Conservation (phyloP, 1,140 invertebrate genomes). For the Bombus waltoni region DNA sequence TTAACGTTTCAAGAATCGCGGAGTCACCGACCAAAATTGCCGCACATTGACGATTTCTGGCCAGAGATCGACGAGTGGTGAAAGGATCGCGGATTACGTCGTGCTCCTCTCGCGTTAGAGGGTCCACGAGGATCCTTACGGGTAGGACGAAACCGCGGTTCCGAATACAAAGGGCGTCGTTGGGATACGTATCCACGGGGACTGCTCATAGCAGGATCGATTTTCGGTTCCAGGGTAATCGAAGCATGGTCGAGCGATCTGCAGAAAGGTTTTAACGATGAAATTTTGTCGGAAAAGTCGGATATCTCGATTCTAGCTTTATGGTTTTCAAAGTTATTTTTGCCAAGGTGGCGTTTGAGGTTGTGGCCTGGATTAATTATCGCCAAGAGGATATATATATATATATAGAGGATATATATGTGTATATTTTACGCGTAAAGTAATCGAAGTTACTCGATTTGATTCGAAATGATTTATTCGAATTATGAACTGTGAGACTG, state of each 20-base stretch:
- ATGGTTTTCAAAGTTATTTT: no score
- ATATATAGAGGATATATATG: no score
- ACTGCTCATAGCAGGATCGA: neutral
- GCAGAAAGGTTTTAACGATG: no score
- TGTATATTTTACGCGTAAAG: no score
- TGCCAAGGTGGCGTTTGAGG: no score
- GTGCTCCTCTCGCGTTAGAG: neutral
- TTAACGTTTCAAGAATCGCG: slow-evolving; percentile 51
- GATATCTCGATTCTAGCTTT: no score
- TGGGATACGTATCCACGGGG: neutral
- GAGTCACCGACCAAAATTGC: slow-evolving; percentile 47
- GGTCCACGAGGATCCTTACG: slow-evolving; percentile 8
- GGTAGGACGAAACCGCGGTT: neutral
- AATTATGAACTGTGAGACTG: no score
- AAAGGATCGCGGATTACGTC: slow-evolving; percentile 33
- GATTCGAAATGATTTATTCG: no score
- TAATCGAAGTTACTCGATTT: no score
- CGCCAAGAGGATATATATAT: no score
- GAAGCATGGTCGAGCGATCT: neutral
- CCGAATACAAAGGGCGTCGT: slow-evolving; percentile 2
- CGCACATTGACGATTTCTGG: slow-evolving; percentile 29
- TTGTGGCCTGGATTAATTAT: no score
- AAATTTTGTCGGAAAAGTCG: no score
- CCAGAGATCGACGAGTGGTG: slow-evolving; percentile 18
- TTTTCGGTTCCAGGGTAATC: neutral